Conservation (phyloP, 2,113 vertebrate species). For the Blennius ocellaris region DNA sequence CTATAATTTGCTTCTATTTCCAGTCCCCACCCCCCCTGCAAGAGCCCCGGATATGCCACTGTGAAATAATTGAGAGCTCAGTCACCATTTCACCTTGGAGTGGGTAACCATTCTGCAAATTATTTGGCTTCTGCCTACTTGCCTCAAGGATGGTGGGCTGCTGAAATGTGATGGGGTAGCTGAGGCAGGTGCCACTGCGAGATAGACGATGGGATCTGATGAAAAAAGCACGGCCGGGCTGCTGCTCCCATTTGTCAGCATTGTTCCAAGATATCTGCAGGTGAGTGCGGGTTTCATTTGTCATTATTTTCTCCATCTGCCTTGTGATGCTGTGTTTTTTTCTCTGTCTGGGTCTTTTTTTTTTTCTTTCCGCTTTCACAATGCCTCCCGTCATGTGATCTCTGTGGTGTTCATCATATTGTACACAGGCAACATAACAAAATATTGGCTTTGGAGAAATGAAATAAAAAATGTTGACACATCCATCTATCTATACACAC, state of each 20-base stretch:
- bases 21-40: conserved; percentile 38
- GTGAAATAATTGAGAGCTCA: conserved; percentile 76
- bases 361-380: conserved; percentile 1
- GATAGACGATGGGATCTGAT: conserved; percentile 70
- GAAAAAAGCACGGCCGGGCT: conserved; percentile 55
- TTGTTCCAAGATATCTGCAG: conserved; percentile 70
- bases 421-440: conserved; percentile 1
- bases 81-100: conserved; percentile 80
- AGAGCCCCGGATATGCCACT: conserved; percentile 62
- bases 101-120: conserved; percentile 65
- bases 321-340: conserved; percentile 45
- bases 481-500: neutral
- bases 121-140: conserved; percentile 67
- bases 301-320: conserved; percentile 65
- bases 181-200: conserved; percentile 64
- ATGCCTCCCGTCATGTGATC: conserved; percentile 22
- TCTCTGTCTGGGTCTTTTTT: conserved; percentile 38
- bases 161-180: conserved; percentile 62
- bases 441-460: conserved; percentile 1
- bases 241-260: conserved; percentile 73
- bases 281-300: conserved; percentile 64
- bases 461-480: neutral
- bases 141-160: conserved; percentile 72
- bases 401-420: conserved; percentile 24
- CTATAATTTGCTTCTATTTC: conserved; percentile 51